Percentiles rank a stretch among this genome's conserved stretches.
Conservation (phyloP, 2,888 invertebrate genomes). For the Heliconius charithonia region DNA sequence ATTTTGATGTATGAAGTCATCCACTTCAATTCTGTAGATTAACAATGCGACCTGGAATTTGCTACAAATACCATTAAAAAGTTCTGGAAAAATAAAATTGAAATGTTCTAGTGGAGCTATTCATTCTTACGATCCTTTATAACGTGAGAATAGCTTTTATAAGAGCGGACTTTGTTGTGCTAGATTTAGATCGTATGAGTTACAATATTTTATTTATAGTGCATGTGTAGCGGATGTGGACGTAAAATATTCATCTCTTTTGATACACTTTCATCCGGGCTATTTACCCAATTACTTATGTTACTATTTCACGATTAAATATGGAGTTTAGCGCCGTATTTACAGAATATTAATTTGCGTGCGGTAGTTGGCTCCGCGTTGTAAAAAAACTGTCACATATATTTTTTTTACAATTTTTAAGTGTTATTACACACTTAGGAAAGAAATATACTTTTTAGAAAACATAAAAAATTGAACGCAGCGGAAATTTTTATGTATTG, state of each 20-base stretch:
- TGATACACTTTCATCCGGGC: conserved; percentile 1
- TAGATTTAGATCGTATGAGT: conserved; percentile 3
- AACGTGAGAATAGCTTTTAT: conserved; percentile 4
- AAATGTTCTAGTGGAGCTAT: conserved; percentile 15
- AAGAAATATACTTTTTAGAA: too few relatives aligned
- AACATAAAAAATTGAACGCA: too few relatives aligned
- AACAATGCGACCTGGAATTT: conserved; percentile 1
- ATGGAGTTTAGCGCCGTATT: not conserved
- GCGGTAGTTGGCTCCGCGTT: not conserved
- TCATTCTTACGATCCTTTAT: conserved; percentile 20
- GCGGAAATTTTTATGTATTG: too few relatives aligned
- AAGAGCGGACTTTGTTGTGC: conserved; percentile 5
- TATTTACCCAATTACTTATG: not conserved
- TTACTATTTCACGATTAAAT: not conserved
- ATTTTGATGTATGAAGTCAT: conserved; percentile 1
- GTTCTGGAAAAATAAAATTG: conserved; percentile 5
- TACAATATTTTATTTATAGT: conserved; percentile 9
- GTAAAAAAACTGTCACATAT: not conserved
- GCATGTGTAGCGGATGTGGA: not conserved
- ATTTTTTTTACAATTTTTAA: too few relatives aligned
- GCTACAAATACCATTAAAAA: not conserved
- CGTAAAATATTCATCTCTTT: conserved; percentile 5
- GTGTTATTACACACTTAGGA: too few relatives aligned
- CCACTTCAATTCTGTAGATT: not conserved
- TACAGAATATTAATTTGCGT: conserved; percentile 3